phyloP scores from a whole-genome alignment of 2,888 invertebrate species.

The Subacronicta megacephala region DNA sequence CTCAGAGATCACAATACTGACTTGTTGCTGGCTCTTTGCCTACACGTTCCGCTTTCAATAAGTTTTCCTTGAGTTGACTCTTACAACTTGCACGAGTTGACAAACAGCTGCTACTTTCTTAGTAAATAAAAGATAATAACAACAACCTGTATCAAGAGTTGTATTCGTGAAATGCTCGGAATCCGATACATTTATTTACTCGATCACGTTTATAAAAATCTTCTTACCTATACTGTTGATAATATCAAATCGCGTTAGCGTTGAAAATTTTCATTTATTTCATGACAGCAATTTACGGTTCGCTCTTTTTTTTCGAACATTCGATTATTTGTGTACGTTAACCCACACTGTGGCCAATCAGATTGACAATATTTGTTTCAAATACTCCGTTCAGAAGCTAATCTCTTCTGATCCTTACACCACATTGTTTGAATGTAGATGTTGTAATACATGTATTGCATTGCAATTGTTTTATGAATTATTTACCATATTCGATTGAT shows the following conservation, averaged over 20 bases:
- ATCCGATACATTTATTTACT: conserved; percentile 8
- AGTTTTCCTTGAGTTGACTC: conserved; percentile 23
- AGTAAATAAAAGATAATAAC: conserved; percentile 15
- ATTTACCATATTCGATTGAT: conserved; percentile 28
- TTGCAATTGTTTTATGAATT: conserved; percentile 37
- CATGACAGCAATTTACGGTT: conserved; percentile 31
- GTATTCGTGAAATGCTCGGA: not conserved
- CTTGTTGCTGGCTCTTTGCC: conserved; percentile 49
- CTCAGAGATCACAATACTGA: conserved; percentile 41
- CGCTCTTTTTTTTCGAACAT: conserved; percentile 42
- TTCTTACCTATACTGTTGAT: conserved; percentile 26
- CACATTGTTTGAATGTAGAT: conserved; percentile 32
- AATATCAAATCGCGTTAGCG: conserved; percentile 40
- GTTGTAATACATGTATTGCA: conserved; percentile 26
- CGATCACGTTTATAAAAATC: conserved; percentile 16
- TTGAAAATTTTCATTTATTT: conserved; percentile 48
- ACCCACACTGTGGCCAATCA: conserved; percentile 40
- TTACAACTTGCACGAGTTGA: conserved; percentile 10
- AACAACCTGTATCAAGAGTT: conserved; percentile 2
- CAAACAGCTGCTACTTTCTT: conserved; percentile 14
- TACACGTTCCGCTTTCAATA: conserved; percentile 24
- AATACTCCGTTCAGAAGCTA: conserved; percentile 44
- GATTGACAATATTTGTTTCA: conserved; percentile 57
- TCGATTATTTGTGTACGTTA: conserved; percentile 47
- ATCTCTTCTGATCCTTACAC: conserved; percentile 52